Evolutionary conservation across 2,888 invertebrate species (phyloP).

Genomic region (Urechis unicinctus): DNA sequence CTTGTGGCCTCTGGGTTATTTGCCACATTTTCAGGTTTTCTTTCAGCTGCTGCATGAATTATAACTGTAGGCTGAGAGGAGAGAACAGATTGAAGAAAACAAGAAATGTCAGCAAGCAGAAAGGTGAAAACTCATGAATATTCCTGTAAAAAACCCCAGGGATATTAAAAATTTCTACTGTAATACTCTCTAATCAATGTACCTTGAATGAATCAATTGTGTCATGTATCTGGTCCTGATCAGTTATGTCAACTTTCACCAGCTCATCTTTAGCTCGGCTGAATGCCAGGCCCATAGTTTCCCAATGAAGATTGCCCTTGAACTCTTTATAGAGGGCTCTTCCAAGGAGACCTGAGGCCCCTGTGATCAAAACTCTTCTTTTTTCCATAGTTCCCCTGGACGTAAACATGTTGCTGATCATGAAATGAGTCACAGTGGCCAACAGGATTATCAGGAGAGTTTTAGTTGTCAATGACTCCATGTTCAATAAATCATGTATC

Average conservation of each 20-base stretch:
- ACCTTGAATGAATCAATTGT: neutral
- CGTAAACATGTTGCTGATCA: too few species aligned
- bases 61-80: neutral
- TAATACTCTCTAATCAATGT: neutral
- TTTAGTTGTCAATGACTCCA: too few species aligned
- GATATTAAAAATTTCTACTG: too few species aligned
- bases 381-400: too few species aligned
- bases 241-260: neutral
- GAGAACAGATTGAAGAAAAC: too few species aligned
- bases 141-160: too few species aligned
- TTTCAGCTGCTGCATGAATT: conserved; percentile 54
- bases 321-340: neutral
- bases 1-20: conserved; percentile 46
- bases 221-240: neutral
- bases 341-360: neutral
- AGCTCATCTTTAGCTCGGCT: neutral
- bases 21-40: conserved; percentile 53
- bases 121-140: too few species aligned
- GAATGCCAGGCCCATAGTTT: neutral
- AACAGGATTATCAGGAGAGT: too few species aligned
- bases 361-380: neutral
- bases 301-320: neutral
- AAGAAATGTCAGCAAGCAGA: too few species aligned
- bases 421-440: too few species aligned
- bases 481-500: too few species aligned